Evolutionary conservation across 1,140 invertebrate species (phyloP), one percentile per base, ranked within the genome.

Genomic region (Tribolium madens): DNA sequence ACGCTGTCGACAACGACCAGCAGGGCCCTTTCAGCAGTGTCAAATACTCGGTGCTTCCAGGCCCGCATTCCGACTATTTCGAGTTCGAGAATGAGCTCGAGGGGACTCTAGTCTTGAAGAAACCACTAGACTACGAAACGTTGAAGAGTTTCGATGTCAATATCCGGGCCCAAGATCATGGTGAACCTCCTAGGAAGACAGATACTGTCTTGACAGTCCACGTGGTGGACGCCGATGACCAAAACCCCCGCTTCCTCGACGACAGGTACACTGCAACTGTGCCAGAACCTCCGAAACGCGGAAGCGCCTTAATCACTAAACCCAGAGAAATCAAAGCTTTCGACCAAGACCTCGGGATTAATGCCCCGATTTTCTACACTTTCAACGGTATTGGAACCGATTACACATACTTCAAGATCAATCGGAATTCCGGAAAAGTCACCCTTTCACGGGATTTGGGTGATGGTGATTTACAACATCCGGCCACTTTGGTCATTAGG

Each of bases 211-310:
- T 97, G 6, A 90, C 90, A 0, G 92, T 97, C 0, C 91, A 94
- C 72, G 92, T 97, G 1, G 91, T 95, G 3, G 96, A 98, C 86
- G 95, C 95, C 0, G 96, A 98, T 83, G 96, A 98, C 87, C 96
- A 97, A 87, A 97, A 97, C 88, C 96, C 96, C 2, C 81, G 84
- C 50, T 97, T 96, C 86, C 80, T 89, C 1, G 89, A 92, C 64
- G 92, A 96, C 46, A 90, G 93, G 79, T 97, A 97, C 84, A 91
- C 89, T 15, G 90, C 93, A 0, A 86, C 89, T 12, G 80, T 97
- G 68, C 93, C 93, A 0, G 89, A 92, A 71, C 85, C 89, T 10
- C 88, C 90, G 75, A 82, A 93, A 90, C 70, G 79, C 72, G 91
- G 91, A 50, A 89, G 89, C 21, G 78, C 86, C 1, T 83, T 94